Percentiles rank a stretch among this genome's conserved stretches.
Conservation (phyloP, 2,797 vertebrate species). For the Podarcis lilfordi region DNA sequence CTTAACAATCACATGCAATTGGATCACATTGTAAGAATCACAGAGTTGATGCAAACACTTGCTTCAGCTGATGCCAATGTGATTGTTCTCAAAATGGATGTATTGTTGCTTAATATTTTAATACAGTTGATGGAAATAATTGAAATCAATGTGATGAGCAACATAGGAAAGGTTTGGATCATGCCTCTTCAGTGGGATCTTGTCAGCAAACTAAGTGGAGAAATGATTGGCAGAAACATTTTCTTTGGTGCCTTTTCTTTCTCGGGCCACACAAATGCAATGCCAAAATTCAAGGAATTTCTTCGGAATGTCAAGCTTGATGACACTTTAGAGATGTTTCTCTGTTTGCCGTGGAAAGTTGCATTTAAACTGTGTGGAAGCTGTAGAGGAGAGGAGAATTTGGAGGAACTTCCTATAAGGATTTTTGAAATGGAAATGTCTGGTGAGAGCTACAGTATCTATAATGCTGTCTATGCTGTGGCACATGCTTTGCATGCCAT, state of each 20-base stretch:
- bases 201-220: background rate
- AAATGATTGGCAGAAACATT: background rate
- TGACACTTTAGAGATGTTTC: background rate
- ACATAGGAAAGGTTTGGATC: background rate
- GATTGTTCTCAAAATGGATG: background rate
- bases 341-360: background rate
- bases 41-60: background rate
- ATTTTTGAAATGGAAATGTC: background rate
- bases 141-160: background rate
- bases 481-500: background rate
- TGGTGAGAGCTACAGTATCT: no score
- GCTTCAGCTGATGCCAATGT: background rate
- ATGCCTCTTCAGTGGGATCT: background rate
- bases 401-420: background rate
- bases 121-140: background rate
- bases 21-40: background rate
- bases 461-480: no score
- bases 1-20: background rate
- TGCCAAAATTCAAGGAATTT: background rate
- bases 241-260: slow-evolving; percentile 12
- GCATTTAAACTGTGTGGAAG: no score
- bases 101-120: background rate
- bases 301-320: background rate
- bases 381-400: background rate
- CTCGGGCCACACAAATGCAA: background rate